phyloP scores from a whole-genome alignment of 2,113 vertebrate species.

The Scalopus aquaticus region DNA sequence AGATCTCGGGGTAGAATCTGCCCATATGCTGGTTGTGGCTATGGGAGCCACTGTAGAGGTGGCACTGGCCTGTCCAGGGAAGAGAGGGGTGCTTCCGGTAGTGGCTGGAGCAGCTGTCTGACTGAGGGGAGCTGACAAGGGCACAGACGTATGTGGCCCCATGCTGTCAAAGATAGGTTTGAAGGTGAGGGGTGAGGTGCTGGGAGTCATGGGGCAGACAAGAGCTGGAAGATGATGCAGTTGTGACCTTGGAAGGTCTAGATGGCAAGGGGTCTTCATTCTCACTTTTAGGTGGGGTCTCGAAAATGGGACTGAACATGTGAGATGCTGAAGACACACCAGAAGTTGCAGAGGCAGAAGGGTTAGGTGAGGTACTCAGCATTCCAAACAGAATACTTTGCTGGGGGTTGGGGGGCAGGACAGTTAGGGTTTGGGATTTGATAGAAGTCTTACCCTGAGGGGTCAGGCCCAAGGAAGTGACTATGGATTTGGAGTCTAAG shows the following conservation, averaged over 20 bases:
- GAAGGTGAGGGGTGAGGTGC: conserved; percentile 79
- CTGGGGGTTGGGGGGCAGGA: conserved; percentile 45
- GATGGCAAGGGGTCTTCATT: background rate
- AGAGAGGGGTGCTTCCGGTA: background rate
- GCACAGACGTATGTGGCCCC: background rate
- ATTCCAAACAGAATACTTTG: conserved; percentile 75
- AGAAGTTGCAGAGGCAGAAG: conserved; percentile 76
- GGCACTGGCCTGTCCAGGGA: conserved; percentile 21
- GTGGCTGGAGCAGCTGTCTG: conserved; percentile 3
- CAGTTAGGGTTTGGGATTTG: background rate
- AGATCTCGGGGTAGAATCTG: conserved; percentile 78
- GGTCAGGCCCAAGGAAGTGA: background rate
- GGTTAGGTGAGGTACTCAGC: conserved; percentile 64
- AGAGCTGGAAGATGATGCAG: background rate
- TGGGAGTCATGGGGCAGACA: background rate
- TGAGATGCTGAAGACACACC: conserved; percentile 74
- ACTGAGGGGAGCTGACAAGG: conserved; percentile 67
- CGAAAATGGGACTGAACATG: conserved; percentile 91
- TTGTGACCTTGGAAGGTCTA: conserved; percentile 48
- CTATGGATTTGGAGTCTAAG: conserved; percentile 68
- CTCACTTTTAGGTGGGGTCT: conserved; percentile 70
- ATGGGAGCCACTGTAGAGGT: conserved; percentile 59
- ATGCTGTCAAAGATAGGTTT: conserved; percentile 89
- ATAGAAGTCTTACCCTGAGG: background rate
- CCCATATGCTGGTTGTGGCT: conserved; percentile 63